Evolutionary conservation across 2,113 vertebrate genomes (phyloP), one percentile per base, ranked within the genome.

Genomic region (Campylomormyrus numenius): DNA sequence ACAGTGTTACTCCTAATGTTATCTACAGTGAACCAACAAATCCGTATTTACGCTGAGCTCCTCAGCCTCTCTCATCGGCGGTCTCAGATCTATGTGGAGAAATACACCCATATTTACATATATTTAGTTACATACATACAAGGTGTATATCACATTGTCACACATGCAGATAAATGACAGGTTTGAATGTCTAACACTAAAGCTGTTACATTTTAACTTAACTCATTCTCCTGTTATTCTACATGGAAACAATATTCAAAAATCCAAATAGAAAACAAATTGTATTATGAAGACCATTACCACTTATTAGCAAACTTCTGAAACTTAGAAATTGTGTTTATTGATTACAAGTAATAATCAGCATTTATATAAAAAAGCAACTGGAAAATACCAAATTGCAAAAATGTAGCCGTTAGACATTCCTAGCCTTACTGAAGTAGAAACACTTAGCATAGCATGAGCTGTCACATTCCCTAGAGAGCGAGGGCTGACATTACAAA

Each of bases 391-490:
- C 8, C 21, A 35, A 83, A 19, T 53, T 31, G 35, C 56, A 46
- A 39, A 70, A 88, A 24, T 88, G 39, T 48, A 74, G 24, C 62
- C 46, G 42, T 9, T 46, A n/a, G 83, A 24, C 83, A 85, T 85
- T 45, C 35, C 5, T 15, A 13, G 70, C 27, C 70, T 19, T 48
- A n/a, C 21, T n/a, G 80, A 84, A 45, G 80, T 45, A 84, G 83
- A 85, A 48, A 85, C 83, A 48, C 83, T 48, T n/a, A 21, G 83
- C 93, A 92, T 92, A 91, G 92, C 35, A 31, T 89, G 84, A 74
- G 53, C 94, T 94, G 95, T 94, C 94, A 95, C 95, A 95, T 96
- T 96, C 95, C 94, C 95, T 93, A 90, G 94, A 94, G 94, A 93
- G 94, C 83, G 89, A 92, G 62, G 93, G 91, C 92, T 94, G 93